Evolutionary conservation across 2,113 vertebrate genomes (phyloP).

Genomic region (Engystomops pustulosus): DNA sequence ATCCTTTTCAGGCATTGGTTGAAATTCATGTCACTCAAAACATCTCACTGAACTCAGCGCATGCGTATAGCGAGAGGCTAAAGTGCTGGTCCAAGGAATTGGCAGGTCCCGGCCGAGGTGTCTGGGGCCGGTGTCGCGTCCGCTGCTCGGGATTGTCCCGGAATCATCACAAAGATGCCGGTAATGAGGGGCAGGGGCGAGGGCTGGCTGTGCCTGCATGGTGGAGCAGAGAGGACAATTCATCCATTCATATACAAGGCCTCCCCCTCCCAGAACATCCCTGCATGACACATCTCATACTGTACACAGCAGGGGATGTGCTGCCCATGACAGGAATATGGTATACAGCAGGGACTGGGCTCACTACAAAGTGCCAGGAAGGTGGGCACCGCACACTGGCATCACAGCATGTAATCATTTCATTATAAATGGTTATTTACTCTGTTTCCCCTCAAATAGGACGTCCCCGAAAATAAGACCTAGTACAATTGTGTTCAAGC

Average conservation of each 20-base stretch:
- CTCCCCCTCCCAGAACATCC: not conserved
- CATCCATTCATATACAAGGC: not conserved
- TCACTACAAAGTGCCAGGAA: not conserved
- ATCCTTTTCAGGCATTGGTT: not conserved
- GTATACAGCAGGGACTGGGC: no score
- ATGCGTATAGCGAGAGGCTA: slow-evolving; percentile 41
- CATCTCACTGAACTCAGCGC: not conserved
- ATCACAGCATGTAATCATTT: no score
- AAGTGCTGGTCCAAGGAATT: slow-evolving; percentile 2
- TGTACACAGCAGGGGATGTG: not conserved
- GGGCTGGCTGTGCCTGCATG: not conserved
- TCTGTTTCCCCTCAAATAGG: no score
- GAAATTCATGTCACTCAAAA: not conserved
- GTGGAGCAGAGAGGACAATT: not conserved
- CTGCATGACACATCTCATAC: not conserved
- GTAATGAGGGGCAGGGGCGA: slow-evolving; percentile 8
- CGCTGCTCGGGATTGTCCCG: not conserved
- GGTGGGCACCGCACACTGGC: no score
- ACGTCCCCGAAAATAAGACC: no score
- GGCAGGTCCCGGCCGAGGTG: not conserved
- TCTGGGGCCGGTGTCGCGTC: not conserved
- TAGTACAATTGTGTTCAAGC: no score
- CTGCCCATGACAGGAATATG: not conserved
- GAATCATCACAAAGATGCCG: slow-evolving; percentile 20
- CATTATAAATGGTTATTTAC: no score